Percentiles rank a stretch among this genome's conserved stretches.
These are phyloP conservation scores for Microplitis manilae DNA, from an alignment of 2,888 invertebrate genomes.

Conservation along the genomic window DNA sequence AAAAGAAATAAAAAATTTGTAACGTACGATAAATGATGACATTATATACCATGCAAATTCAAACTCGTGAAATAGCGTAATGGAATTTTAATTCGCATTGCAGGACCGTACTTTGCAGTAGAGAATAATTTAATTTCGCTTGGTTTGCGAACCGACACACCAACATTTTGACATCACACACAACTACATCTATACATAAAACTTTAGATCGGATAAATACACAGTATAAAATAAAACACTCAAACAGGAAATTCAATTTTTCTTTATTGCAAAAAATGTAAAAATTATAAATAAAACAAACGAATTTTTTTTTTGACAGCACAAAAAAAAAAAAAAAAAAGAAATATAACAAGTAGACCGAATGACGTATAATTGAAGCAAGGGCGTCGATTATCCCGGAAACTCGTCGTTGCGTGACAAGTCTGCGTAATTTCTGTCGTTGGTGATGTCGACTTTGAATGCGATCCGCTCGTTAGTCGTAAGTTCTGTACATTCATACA, in stretches of 20 bases:
- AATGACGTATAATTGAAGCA: slow-evolving; percentile 1
- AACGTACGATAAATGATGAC: not conserved
- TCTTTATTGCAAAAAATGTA: not conserved
- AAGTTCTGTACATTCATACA: not conserved
- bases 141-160: not conserved
- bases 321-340: not conserved
- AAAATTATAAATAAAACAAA: not conserved
- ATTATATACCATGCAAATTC: not conserved
- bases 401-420: slow-evolving; percentile 20
- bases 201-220: not conserved
- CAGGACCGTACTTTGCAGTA: not conserved
- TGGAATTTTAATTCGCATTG: not conserved
- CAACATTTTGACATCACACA: not conserved
- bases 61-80: not conserved
- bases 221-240: not conserved
- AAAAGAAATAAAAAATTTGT: not conserved
- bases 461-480: slow-evolving; percentile 25
- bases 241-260: not conserved
- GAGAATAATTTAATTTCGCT: not conserved
- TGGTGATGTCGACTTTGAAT: slow-evolving; percentile 20
- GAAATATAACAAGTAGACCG: not conserved
- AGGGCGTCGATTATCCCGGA: slow-evolving; percentile 8
- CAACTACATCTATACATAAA: not conserved
- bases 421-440: slow-evolving; percentile 22
- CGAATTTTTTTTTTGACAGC: not conserved